A percentile compares a stretch with the other conserved stretches of the same genome.
Evolutionary conservation across 92 coral and sea anemone genomes (phyloP).

Genomic region (Zoanthus sansibaricus): DNA sequence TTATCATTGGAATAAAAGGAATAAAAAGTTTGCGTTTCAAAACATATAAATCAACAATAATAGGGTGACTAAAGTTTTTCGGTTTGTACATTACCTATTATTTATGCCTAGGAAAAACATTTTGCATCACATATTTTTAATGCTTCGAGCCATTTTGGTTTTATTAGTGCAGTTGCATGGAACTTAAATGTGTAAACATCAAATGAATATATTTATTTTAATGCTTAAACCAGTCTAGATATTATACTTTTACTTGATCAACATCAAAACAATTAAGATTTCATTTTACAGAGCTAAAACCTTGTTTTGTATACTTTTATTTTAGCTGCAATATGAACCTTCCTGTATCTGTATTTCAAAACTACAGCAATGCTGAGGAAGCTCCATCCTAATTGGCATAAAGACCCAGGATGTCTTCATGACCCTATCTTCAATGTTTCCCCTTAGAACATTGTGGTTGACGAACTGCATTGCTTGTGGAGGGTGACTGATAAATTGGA

Average conservation of each 20-base stretch:
- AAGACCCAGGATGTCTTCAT: conserved; percentile 35
- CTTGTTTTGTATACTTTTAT: conserved; percentile 1
- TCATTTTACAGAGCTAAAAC: not conserved
- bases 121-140: too few relatives aligned
- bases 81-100: too few relatives aligned
- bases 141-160: not conserved
- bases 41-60: too few relatives aligned
- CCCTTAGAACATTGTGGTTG: conserved; percentile 24
- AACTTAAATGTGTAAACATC: not conserved
- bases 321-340: conserved; percentile 30
- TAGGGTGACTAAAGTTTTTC: too few relatives aligned
- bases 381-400: conserved; percentile 17
- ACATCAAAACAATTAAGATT: not conserved
- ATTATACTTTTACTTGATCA: conserved; percentile 1
- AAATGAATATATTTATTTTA: too few relatives aligned
- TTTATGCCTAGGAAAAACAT: too few relatives aligned
- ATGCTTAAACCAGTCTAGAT: not conserved
- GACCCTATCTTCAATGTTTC: conserved; percentile 26
- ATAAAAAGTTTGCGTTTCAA: too few relatives aligned
- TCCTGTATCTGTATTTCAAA: conserved; percentile 28
- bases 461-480: conserved; percentile 30
- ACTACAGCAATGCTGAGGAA: conserved; percentile 30
- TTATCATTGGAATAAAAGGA: too few relatives aligned
- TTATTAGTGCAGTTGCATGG: not conserved
- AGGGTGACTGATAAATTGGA: conserved; percentile 32